A percentile compares a stretch with the other conserved stretches of the same genome.
phyloP scores from a whole-genome alignment of 2,797 vertebrate species.

The Typhlichthys subterraneus region DNA sequence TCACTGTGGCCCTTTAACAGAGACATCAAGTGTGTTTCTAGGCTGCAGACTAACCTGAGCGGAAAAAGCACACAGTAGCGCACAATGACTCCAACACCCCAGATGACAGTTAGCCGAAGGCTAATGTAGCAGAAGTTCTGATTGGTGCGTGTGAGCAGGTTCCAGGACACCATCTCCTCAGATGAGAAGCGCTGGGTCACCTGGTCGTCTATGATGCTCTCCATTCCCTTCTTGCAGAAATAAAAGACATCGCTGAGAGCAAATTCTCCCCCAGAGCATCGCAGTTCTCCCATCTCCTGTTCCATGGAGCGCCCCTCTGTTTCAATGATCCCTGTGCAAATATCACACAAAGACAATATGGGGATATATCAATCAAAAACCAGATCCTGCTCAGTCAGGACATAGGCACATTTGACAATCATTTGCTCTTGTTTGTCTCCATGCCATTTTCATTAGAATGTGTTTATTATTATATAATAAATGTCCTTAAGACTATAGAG shows the following conservation, averaged over 20 bases:
- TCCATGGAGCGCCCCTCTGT: slow-evolving; percentile 87
- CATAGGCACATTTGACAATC: too few relatives aligned
- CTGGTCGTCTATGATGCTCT: slow-evolving; percentile 92
- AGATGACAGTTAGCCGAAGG: slow-evolving; percentile 86
- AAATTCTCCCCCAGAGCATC: slow-evolving; percentile 75
- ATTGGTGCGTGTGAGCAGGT: slow-evolving; percentile 95
- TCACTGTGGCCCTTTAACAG: neutral
- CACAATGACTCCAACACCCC: slow-evolving; percentile 88
- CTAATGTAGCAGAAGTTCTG: slow-evolving; percentile 93
- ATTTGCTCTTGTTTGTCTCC: slow-evolving; percentile 30
- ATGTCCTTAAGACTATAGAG: slow-evolving; percentile 56
- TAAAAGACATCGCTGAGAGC: slow-evolving; percentile 87
- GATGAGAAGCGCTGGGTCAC: slow-evolving; percentile 96
- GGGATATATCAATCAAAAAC: neutral
- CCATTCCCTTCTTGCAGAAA: slow-evolving; percentile 90
- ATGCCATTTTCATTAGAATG: slow-evolving; percentile 61
- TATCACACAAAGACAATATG: neutral
- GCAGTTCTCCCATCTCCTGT: slow-evolving; percentile 83
- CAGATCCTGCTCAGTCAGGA: neutral
- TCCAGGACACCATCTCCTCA: slow-evolving; percentile 94
- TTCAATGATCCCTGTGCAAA: slow-evolving; percentile 86
- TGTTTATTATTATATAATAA: slow-evolving; percentile 68
- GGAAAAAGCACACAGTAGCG: slow-evolving; percentile 90
- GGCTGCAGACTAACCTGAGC: slow-evolving; percentile 79
- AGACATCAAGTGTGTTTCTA: neutral